Evolutionary conservation across 2,113 vertebrate species (phyloP), one percentile per base, ranked within the genome.

Genomic region (Planiliza haematocheilus): DNA sequence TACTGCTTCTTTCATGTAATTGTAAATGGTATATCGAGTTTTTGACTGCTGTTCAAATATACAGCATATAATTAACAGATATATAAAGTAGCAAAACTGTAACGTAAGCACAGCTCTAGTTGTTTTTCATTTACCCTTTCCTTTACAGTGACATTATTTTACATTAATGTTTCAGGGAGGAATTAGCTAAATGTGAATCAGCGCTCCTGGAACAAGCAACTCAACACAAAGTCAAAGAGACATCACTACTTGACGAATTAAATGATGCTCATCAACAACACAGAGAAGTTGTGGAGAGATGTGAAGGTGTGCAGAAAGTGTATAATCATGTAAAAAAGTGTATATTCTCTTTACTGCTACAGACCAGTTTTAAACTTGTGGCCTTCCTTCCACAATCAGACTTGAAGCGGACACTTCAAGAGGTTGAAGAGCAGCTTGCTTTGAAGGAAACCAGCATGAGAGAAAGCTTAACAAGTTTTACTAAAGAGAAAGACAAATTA

Each of bases 401-500:
- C 17, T 42, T 93, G 30, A 87, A 86, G 68, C 64, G 75, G 57
- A 86, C 91, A 77, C 83, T 93, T 10, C 72, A 83, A 61, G 80
- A 84, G 11, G 73, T 55, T 11, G 63, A 79, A 67, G 85, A 90
- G 42, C 84, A 87, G 74, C 49, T 55, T 7, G 70, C 34, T 16
- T 36, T 72, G 69, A 89, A 62, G 52, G 89, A 91, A 62, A 55
- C 18, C 8, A 39, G 70, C 21, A 53, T 79, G 62, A 83, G 62
- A 48, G 77, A 88, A 48, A 89, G 48, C 38, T 72, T 88, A 21
- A 68, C 75, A 24, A 46, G n/a, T 42, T 72, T 94, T 20, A 62
- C 66, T 20, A 88, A 85, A 72, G 91, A 93, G 79, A 93, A 90
- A 41, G 83, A 91, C 24, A 84, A 60, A 46, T 59, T 92, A 2